Percentiles rank a stretch among this genome's conserved stretches.
Conservation (phyloP, 2,113 vertebrate species). For the Semicossyphus pulcher region DNA sequence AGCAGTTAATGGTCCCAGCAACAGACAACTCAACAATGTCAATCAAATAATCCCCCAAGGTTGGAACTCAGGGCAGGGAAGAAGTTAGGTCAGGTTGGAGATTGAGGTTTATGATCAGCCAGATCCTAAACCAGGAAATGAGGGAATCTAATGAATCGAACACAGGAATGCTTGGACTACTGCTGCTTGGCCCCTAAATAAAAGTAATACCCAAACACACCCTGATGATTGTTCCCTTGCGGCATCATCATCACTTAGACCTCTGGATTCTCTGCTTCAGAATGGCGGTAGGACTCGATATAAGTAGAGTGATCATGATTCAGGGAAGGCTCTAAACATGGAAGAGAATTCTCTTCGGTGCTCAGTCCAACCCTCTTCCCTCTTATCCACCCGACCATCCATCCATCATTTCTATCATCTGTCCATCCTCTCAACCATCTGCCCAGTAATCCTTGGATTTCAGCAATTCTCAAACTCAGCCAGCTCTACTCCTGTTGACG, state of each 20-base stretch:
- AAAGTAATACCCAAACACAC: slow-evolving; percentile 9
- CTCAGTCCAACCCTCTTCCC: slow-evolving; percentile 23
- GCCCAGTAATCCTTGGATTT: slow-evolving; percentile 16
- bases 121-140: slow-evolving; percentile 12
- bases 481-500: background rate
- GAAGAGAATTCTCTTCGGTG: slow-evolving; percentile 28
- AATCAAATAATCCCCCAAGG: slow-evolving; percentile 15
- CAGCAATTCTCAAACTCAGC: background rate
- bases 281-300: background rate
- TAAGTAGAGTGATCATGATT: slow-evolving; percentile 21
- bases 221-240: slow-evolving; percentile 53
- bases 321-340: slow-evolving; percentile 59
- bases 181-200: slow-evolving; percentile 30
- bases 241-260: slow-evolving; percentile 9
- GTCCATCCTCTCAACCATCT: slow-evolving; percentile 18
- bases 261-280: background rate
- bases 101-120: background rate
- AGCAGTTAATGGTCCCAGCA: background rate
- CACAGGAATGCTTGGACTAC: slow-evolving; percentile 42
- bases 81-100: background rate
- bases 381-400: background rate
- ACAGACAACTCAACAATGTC: slow-evolving; percentile 9
- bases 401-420: slow-evolving; percentile 9
- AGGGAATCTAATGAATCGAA: slow-evolving; percentile 10
- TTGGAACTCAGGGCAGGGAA: background rate